Percentiles rank a stretch among this genome's conserved stretches.
Evolutionary conservation across 2,888 invertebrate genomes (phyloP).

Genomic region (Eristalis tenax): DNA sequence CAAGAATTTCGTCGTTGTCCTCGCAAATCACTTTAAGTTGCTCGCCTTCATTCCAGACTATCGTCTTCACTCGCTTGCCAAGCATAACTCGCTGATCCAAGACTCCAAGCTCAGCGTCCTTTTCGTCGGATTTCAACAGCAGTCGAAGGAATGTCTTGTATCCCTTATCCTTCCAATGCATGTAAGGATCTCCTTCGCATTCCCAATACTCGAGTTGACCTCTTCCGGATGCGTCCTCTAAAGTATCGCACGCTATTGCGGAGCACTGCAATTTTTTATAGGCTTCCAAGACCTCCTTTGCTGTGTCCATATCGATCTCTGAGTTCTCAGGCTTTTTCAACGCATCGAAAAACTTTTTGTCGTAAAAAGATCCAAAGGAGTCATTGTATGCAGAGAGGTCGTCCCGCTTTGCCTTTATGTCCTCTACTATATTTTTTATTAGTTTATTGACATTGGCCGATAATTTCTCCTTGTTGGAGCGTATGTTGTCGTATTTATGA

Average conservation of each 20-base stretch:
- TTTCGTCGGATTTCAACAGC: slow-evolving; percentile 81
- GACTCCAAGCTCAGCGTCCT: slow-evolving; percentile 75
- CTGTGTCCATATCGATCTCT: slow-evolving; percentile 81
- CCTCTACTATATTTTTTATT: slow-evolving; percentile 80
- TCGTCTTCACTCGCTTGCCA: slow-evolving; percentile 75
- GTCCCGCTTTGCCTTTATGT: slow-evolving; percentile 79
- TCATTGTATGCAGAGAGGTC: slow-evolving; percentile 78
- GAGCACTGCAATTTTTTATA: slow-evolving; percentile 82
- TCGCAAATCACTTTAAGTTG: slow-evolving; percentile 73
- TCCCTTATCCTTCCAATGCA: slow-evolving; percentile 89
- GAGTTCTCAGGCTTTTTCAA: slow-evolving; percentile 77
- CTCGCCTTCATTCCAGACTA: slow-evolving; percentile 76
- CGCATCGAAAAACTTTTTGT: slow-evolving; percentile 78
- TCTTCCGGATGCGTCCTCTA: slow-evolving; percentile 86
- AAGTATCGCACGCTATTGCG: slow-evolving; percentile 84
- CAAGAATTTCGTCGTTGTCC: slow-evolving; percentile 80
- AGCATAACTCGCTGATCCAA: slow-evolving; percentile 79
- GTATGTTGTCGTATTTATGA: slow-evolving; percentile 78
- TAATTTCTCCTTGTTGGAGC: slow-evolving; percentile 80
- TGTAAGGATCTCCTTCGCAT: slow-evolving; percentile 87
- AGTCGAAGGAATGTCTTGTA: slow-evolving; percentile 87
- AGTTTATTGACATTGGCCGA: slow-evolving; percentile 79
- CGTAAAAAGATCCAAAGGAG: slow-evolving; percentile 79
- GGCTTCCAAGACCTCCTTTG: slow-evolving; percentile 84
- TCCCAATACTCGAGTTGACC: slow-evolving; percentile 85